Evolutionary conservation across 2,888 invertebrate species (phyloP), one percentile per base, ranked within the genome.

Genomic region (Chouioia cunea): DNA sequence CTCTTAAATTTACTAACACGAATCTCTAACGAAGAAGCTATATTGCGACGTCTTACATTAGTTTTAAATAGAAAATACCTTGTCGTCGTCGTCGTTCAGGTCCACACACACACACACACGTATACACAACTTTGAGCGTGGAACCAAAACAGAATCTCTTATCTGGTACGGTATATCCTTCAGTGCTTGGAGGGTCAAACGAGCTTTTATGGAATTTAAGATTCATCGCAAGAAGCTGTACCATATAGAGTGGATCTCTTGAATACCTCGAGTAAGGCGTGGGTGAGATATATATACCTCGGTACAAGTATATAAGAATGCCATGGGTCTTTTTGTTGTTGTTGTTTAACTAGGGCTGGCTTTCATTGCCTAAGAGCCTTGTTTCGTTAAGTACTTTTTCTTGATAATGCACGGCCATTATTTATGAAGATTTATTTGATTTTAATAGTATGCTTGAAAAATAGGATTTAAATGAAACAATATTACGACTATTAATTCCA

Each of bases 191-290:
- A 47, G 53, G 63, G 58, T 58, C 53, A 65, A 65, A 65, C 48
- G 65, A 65, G 65, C 60, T 53, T 56, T 23, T 36, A 10, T 50
- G 65, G 65, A 70, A 70, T 70, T 60, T 44, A 50, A 65, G 70
- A 70, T 65, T 60, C 65, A 65, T 70, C 65, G 46, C 59, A 16
- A 3, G 47, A 27, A 50, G 18, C n/a, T n/a, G n/a, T n/a, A n/a
- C n/a, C n/a, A n/a, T n/a, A n/a, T 10, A 59, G 3, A 23, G 16
- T 54, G 54, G 15, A 43, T 59, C 27, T 52, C 46, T 16, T 14
- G 53, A 18, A n/a, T n/a, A n/a, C n/a, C n/a, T n/a, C n/a, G 44
- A 53, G n/a, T 44, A n/a, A 36, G 48, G 22, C 22, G 43, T 50
- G 60, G 56, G 48, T 68, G 62, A n/a, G n/a, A n/a, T n/a, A n/a